Conservation (phyloP, 2,113 vertebrate species). For the Thomomys bottae region DNA sequence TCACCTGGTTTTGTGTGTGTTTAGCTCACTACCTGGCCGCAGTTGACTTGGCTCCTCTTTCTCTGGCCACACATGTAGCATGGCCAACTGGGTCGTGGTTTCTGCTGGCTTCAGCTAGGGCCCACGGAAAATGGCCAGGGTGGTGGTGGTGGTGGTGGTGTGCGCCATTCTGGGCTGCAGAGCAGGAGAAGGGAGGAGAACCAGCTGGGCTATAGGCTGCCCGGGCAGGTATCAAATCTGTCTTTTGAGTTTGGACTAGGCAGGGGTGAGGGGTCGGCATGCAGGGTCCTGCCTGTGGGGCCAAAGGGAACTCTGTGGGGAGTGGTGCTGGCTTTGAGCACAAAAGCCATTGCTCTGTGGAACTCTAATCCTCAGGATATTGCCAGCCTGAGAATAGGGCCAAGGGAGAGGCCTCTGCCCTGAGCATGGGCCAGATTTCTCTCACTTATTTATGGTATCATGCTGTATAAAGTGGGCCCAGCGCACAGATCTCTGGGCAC, state of each 20-base stretch:
- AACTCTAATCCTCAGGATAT: slow-evolving; percentile 36
- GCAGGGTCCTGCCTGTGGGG: neutral
- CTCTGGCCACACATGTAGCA: neutral
- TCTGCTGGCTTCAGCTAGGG: neutral
- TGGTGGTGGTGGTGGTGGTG: neutral
- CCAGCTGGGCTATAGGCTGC: slow-evolving; percentile 9
- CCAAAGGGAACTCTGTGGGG: slow-evolving; percentile 39
- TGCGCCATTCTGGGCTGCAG: neutral
- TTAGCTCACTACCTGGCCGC: neutral
- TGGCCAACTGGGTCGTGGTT: slow-evolving; percentile 53
- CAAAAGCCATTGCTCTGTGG: slow-evolving; percentile 50
- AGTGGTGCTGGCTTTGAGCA: neutral
- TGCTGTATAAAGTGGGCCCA: slow-evolving; percentile 65
- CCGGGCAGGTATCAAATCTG: neutral
- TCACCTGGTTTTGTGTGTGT: neutral
- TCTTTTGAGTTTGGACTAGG: neutral
- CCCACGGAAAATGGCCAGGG: neutral
- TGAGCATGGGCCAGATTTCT: slow-evolving; percentile 54
- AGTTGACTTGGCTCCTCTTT: slow-evolving; percentile 22
- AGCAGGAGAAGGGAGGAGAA: neutral
- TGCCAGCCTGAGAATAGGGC: slow-evolving; percentile 42
- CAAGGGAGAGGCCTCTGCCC: slow-evolving; percentile 57
- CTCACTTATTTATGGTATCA: slow-evolving; percentile 70
- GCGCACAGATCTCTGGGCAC: slow-evolving; percentile 73
- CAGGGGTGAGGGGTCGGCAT: neutral